phyloP scores from a whole-genome alignment of 2,113 vertebrate species.

The Bos taurus region ARS-UCD2.0 NC_037341.1:38663001-38663500 shows the following conservation, averaged over 20 bases:
- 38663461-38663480: not conserved
- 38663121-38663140: not conserved
- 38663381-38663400: not conserved
- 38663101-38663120: not conserved
- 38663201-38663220: not conserved
- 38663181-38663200: not conserved
- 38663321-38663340: not conserved
- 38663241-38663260: not conserved
- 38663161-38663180: not conserved
- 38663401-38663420: not conserved
- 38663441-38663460: not conserved
- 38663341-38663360: not conserved
- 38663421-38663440: not conserved
- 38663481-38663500: not conserved
- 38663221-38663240: not conserved
- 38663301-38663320: not conserved
- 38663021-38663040: not conserved
- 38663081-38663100: not conserved
- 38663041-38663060: not conserved
- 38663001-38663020: not conserved
- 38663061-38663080: not conserved
- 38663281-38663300: not conserved
- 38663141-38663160: not conserved
- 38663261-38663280: not conserved
- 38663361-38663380: not conserved